phyloP scores from a whole-genome alignment of 2,113 vertebrate genomes.

The Genyomyrus donnyi region DNA sequence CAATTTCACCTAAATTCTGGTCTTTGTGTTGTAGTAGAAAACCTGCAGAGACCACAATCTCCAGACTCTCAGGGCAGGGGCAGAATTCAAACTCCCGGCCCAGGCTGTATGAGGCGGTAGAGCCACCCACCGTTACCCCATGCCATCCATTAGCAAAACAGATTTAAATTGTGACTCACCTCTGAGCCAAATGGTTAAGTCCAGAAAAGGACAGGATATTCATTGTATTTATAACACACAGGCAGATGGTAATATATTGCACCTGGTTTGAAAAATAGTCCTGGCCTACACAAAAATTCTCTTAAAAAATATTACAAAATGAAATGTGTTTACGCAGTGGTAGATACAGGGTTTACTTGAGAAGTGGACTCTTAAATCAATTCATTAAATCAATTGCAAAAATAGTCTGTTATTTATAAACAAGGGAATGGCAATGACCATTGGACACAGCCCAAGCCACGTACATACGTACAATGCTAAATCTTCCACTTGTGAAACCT shows the following conservation, averaged over 20 bases:
- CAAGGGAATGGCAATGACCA: neutral
- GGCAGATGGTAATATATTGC: neutral
- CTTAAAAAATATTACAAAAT: neutral
- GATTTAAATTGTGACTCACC: neutral
- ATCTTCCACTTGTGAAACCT: neutral
- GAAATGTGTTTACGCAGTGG: neutral
- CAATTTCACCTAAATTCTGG: neutral
- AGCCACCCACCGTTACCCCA: neutral
- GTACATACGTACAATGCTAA: neutral
- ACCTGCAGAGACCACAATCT: neutral
- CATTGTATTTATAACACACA: slow-evolving; percentile 7
- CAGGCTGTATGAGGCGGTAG: neutral
- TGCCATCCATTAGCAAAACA: neutral
- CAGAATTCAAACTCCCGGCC: neutral
- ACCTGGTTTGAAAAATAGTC: neutral
- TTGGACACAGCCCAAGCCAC: neutral
- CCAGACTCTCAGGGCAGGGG: neutral
- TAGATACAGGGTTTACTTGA: neutral
- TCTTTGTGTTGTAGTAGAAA: neutral
- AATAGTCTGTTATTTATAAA: neutral
- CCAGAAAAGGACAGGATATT: neutral
- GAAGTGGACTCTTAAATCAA: neutral
- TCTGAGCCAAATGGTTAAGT: neutral
- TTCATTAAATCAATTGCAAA: neutral
- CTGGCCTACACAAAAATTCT: neutral